Evolutionary conservation across 2,888 invertebrate species (phyloP).

Genomic region (Trachelus tabidus): DNA sequence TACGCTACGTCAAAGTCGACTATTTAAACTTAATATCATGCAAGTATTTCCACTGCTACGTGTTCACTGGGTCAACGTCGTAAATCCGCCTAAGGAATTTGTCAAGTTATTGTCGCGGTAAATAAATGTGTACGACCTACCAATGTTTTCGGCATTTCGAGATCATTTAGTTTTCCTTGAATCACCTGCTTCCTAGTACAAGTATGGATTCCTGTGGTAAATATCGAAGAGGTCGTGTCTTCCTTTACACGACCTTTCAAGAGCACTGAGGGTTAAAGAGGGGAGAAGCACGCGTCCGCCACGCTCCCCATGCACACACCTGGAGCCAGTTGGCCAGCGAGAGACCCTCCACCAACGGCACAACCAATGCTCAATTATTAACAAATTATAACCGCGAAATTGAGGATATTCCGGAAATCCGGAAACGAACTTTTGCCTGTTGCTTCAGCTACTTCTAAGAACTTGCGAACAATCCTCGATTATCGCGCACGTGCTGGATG

Average conservation of each 20-base stretch:
- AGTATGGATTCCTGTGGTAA: background rate
- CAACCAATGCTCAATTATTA: constrained; percentile 59
- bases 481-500: background rate
- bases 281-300: constrained; percentile 60
- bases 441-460: background rate
- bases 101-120: background rate
- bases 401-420: constrained; percentile 51
- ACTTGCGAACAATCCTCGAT: background rate
- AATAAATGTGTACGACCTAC: background rate
- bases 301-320: constrained; percentile 57
- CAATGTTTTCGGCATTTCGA: background rate
- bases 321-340: constrained; percentile 62
- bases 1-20: background rate
- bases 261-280: constrained; percentile 34
- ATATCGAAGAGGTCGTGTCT: background rate
- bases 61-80: background rate
- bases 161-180: background rate
- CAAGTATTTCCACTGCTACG: background rate
- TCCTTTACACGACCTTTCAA: background rate
- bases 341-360: constrained; percentile 33
- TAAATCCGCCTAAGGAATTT: background rate
- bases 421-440: constrained; percentile 38
- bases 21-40: background rate
- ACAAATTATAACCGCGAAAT: constrained; percentile 60
- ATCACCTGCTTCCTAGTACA: background rate